phyloP scores from a whole-genome alignment of 2,113 vertebrate genomes.

The Eolophus roseicapilla region DNA sequence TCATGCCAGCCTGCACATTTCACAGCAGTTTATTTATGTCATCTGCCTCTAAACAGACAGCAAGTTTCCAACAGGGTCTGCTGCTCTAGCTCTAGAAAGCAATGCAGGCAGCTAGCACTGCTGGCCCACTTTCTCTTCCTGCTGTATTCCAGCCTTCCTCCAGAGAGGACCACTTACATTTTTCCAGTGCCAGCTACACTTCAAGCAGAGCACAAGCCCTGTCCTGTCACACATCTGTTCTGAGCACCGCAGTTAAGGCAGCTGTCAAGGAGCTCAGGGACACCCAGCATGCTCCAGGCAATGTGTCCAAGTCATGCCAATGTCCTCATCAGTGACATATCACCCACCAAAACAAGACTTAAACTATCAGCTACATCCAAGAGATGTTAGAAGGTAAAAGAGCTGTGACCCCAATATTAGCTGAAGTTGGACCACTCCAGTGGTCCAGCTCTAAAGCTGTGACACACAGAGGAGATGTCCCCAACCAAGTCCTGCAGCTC shows the following conservation, averaged over 20 bases:
- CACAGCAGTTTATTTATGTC: background rate
- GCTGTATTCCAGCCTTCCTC: background rate
- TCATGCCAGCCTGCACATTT: background rate
- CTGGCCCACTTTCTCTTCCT: background rate
- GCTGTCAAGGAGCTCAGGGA: background rate
- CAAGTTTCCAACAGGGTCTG: background rate
- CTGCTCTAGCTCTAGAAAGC: background rate
- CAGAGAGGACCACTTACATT: background rate
- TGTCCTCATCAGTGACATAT: background rate
- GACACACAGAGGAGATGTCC: background rate
- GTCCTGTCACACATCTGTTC: background rate
- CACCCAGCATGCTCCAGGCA: background rate
- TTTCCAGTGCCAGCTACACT: background rate
- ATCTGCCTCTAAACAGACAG: background rate
- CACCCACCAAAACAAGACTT: background rate
- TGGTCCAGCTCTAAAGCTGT: background rate
- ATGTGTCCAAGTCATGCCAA: background rate
- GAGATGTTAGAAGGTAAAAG: background rate
- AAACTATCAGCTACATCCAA: background rate
- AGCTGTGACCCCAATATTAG: background rate
- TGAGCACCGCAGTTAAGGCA: background rate
- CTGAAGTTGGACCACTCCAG: background rate
- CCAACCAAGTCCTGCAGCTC: background rate
- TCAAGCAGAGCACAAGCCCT: background rate
- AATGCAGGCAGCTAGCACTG: background rate